These are phyloP conservation scores for Eristalinus sepulchralis DNA, from an alignment of 2,888 invertebrate genomes.

Conservation along the genomic window DNA sequence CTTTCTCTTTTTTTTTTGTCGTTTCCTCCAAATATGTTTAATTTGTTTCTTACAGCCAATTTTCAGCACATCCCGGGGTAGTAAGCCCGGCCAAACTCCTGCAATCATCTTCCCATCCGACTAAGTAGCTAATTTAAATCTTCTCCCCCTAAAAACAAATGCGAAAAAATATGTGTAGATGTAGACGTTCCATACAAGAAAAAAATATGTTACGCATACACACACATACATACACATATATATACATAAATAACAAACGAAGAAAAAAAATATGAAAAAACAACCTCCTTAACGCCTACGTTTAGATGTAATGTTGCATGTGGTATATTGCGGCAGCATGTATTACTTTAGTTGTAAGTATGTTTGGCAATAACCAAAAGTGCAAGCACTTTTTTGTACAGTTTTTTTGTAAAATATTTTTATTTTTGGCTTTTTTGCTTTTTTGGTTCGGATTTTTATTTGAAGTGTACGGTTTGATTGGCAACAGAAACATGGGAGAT, in stretches of 20 bases:
- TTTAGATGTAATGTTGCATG: conserved; percentile 60
- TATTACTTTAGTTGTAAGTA: conserved; percentile 65
- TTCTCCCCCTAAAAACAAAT: conserved; percentile 30
- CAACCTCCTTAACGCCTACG: neutral
- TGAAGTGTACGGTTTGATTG: neutral
- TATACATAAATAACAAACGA: neutral
- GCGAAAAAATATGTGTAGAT: conserved; percentile 4
- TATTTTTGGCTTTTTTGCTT: too few relatives aligned
- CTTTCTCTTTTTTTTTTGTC: conserved; percentile 48
- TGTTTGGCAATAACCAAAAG: too few relatives aligned
- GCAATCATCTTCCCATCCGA: conserved; percentile 70
- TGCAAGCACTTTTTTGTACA: too few relatives aligned
- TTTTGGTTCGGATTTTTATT: neutral
- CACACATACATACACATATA: conserved; percentile 20
- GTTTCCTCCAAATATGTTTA: conserved; percentile 63
- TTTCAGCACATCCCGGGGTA: conserved; percentile 72
- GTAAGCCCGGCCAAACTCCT: conserved; percentile 68
- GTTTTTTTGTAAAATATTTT: neutral
- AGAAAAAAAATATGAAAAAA: neutral
- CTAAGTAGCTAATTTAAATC: conserved; percentile 61
- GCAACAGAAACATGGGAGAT: neutral
- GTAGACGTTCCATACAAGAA: conserved; percentile 28
- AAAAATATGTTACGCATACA: conserved; percentile 9
- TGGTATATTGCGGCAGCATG: conserved; percentile 61
- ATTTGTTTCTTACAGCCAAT: conserved; percentile 70